Conservation (phyloP, 2,888 invertebrate genomes). For the Pseudococcus longispinus region DNA sequence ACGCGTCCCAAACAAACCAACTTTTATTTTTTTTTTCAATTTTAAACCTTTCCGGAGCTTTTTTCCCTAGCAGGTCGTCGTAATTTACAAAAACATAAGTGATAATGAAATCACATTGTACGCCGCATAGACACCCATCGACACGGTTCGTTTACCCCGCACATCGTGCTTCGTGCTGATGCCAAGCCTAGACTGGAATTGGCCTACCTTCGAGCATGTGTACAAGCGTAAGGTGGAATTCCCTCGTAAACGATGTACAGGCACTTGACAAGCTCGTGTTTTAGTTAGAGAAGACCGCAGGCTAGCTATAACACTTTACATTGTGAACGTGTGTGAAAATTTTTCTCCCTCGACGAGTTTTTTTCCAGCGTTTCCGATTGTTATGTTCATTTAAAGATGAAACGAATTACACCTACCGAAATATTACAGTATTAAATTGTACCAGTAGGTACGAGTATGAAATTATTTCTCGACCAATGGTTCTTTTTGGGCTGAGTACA, state of each 20-base stretch:
- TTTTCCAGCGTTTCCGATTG: not conserved
- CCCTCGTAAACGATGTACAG: not conserved
- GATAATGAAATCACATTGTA: not conserved
- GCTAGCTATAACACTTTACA: constrained; percentile 17
- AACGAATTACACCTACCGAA: not conserved
- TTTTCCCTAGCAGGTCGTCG: not conserved
- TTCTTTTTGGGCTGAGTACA: not conserved
- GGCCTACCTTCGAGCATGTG: constrained; percentile 16
- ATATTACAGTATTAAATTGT: not conserved
- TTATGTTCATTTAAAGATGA: not conserved
- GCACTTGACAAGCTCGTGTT: constrained; percentile 1
- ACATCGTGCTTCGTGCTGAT: too few relatives aligned
- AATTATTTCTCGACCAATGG: not conserved
- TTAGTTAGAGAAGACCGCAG: not conserved
- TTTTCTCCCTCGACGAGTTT: not conserved
- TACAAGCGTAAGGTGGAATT: not conserved
- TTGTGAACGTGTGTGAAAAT: constrained; percentile 13
- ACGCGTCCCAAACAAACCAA: not conserved
- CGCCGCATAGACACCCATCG: not conserved
- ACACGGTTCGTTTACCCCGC: not conserved
- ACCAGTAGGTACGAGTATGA: not conserved
- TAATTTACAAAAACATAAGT: not conserved
- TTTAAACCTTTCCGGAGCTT: not conserved
- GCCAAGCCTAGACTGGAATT: constrained; percentile 43
- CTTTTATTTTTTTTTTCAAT: not conserved